Evolutionary conservation across 2,888 invertebrate species (phyloP).

Genomic region (Polydrusus cervinus): DNA sequence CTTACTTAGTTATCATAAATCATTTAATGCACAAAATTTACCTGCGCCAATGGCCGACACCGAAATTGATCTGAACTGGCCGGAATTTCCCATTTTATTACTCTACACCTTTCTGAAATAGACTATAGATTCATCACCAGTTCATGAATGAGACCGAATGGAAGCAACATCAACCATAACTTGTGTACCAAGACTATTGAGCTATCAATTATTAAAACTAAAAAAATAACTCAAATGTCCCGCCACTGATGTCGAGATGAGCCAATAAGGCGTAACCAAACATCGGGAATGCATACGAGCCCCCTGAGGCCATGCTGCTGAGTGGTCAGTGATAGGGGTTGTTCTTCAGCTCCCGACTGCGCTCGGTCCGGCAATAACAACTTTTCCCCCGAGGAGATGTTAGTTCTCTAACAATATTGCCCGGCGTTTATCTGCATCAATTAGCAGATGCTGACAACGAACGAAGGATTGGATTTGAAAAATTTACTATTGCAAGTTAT

Average conservation of each 20-base stretch:
- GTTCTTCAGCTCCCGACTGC: conserved; percentile 59
- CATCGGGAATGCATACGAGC: conserved; percentile 68
- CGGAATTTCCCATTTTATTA: no score
- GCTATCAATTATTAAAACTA: no score
- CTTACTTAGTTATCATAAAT: no score
- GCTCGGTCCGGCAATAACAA: conserved; percentile 58
- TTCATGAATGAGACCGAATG: no score
- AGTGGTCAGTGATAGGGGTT: conserved; percentile 67
- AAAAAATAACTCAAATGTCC: background rate
- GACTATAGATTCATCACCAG: no score
- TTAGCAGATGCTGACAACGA: conserved; percentile 49
- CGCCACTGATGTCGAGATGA: conserved; percentile 32
- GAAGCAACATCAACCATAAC: no score
- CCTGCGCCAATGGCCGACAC: no score
- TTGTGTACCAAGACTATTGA: no score
- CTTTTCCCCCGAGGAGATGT: conserved; percentile 58
- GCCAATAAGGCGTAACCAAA: conserved; percentile 71
- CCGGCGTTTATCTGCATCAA: conserved; percentile 57
- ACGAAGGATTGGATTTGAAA: conserved; percentile 19
- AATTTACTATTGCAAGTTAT: background rate
- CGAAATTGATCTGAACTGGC: no score
- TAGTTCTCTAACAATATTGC: conserved; percentile 57
- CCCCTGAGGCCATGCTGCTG: conserved; percentile 68
- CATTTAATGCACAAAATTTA: no score
- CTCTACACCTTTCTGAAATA: no score